A percentile compares a stretch with the other conserved stretches of the same genome.
These are phyloP conservation scores for Drosophila yooni DNA, from an alignment of 2,888 invertebrate species.

Conservation along the genomic window DNA sequence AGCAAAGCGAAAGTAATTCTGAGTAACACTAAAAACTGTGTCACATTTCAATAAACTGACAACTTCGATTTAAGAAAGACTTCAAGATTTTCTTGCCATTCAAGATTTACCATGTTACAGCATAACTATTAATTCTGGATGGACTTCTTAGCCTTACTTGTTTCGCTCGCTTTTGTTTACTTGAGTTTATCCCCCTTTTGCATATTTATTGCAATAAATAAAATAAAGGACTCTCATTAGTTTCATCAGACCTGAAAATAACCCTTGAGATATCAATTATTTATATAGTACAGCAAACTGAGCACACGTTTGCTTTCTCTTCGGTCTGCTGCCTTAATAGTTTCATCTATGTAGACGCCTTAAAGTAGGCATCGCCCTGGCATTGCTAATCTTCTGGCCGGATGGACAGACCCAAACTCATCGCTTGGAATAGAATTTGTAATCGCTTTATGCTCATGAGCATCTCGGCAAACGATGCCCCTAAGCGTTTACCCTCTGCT, in stretches of 20 bases:
- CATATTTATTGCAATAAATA: not conserved
- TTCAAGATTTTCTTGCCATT: not conserved
- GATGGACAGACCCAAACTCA: constrained; percentile 3
- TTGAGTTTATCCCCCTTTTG: not conserved
- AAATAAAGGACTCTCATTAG: not conserved
- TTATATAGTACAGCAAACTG: not conserved
- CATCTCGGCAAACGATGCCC: constrained; percentile 3
- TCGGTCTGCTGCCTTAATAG: not conserved
- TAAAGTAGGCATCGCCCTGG: constrained; percentile 19
- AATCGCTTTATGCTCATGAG: constrained; percentile 28
- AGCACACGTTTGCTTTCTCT: not conserved
- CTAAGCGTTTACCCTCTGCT: not conserved
- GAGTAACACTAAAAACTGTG: constrained; percentile 2
- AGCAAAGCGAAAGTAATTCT: constrained; percentile 23
- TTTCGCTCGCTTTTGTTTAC: not conserved
- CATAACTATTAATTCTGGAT: not conserved
- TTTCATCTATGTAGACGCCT: not conserved
- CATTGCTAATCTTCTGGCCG: constrained; percentile 28
- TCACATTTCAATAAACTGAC: not conserved
- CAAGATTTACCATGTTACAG: not conserved
- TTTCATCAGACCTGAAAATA: not conserved
- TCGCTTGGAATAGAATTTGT: constrained; percentile 24
- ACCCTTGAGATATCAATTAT: not conserved
- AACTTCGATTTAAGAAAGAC: not conserved
- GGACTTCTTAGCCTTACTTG: not conserved